phyloP scores from a whole-genome alignment of 1,140 invertebrate species.

The Psix sp. region DNA sequence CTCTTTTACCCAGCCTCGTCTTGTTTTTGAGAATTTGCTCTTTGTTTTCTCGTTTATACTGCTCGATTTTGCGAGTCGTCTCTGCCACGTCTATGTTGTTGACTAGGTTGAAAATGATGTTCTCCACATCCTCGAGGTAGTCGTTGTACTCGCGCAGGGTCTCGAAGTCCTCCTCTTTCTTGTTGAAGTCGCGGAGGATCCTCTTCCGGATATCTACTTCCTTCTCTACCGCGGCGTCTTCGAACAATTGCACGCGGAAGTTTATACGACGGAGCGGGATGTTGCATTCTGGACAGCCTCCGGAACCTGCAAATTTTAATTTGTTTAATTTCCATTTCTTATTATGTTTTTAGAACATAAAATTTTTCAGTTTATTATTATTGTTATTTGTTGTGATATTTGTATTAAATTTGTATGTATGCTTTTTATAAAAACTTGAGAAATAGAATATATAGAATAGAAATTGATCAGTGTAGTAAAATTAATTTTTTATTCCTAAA shows the following conservation, averaged over 20 bases:
- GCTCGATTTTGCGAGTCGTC: constrained; percentile 94
- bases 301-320: constrained; percentile 84
- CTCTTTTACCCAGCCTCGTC: constrained; percentile 82
- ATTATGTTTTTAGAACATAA: neutral
- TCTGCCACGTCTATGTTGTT: constrained; percentile 94
- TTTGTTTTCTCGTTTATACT: constrained; percentile 95
- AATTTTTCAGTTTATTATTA: neutral
- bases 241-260: constrained; percentile 96
- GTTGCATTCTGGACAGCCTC: constrained; percentile 93
- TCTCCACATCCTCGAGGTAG: constrained; percentile 95
- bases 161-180: constrained; percentile 93
- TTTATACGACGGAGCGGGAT: constrained; percentile 91
- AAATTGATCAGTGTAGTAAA: too few relatives aligned
- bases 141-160: constrained; percentile 91
- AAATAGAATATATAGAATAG: too few relatives aligned
- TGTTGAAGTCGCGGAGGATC: constrained; percentile 93
- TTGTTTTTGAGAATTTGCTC: constrained; percentile 94
- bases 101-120: constrained; percentile 92
- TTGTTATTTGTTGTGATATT: neutral
- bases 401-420: too few relatives aligned
- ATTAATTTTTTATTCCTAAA: too few relatives aligned
- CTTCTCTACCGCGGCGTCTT: constrained; percentile 97
- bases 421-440: too few relatives aligned
- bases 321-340: neutral
- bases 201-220: constrained; percentile 96